Evolutionary conservation across 1,140 invertebrate species (phyloP), one percentile per base, ranked within the genome.

Genomic region (Eupristina koningsbergeri): DNA sequence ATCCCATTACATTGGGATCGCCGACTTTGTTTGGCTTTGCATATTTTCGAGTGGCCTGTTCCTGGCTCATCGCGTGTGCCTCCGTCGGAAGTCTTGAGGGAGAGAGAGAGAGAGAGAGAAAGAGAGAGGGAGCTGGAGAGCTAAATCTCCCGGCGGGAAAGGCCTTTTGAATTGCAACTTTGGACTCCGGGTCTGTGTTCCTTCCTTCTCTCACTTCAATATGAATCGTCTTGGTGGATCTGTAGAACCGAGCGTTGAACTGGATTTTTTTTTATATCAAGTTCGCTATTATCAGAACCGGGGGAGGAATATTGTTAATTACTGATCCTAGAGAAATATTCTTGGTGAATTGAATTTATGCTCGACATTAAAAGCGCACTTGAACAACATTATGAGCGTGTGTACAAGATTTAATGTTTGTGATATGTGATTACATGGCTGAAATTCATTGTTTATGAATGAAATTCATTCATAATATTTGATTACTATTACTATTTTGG

Each of bases 1-100:
- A 50, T 15, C 9, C 8, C 9, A 8, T 2, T 17, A 17, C 13
- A 17, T 17, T 17, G 8, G 8, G 7, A 17, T 17, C 17, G 9
- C n/a, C 3, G 67, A 29, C 77, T 77, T 77, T 63, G 75, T 78
- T 39, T 78, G 34, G 75, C 34, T n/a, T 58, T 77, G 50, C 53
- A 77, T 61, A 58, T 61, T 81, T 58, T 58, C 71, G 80, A 36
- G 41, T 39, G 73, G 77, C 61, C 9, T 45, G 77, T 47, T 29
- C 17, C 26, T 29, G 61, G 67, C 36, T 71, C 5, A 41, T 71
- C 67, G 67, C 67, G 39, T 71, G 36, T 36, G 8, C 8, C 13
- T 8, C 6, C 34, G 19, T 71, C 67, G 53, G 19, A 58, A 58
- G 53, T 26, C 53, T 58, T 19, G 29, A 34, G 63, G 34, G 63